Conservation (phyloP, 2,113 vertebrate species). For the Stercorarius parasiticus region DNA sequence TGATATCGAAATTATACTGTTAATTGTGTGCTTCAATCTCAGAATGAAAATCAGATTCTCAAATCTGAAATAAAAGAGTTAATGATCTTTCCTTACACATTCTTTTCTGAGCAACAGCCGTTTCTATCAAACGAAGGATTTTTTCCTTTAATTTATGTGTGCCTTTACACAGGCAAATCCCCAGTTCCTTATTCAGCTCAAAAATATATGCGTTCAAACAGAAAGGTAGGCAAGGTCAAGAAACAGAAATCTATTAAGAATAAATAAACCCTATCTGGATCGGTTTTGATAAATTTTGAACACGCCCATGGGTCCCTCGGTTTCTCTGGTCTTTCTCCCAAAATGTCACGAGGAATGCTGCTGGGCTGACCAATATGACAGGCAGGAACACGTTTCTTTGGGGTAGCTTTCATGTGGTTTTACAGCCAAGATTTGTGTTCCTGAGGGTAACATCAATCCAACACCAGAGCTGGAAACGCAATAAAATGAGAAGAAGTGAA, state of each 20-base stretch:
- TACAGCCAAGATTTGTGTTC: neutral
- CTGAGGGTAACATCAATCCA: neutral
- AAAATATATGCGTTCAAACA: neutral
- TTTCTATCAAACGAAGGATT: neutral
- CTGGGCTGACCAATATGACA: neutral
- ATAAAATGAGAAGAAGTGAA: neutral
- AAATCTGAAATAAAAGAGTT: neutral
- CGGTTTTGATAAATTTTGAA: neutral
- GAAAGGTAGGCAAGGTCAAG: neutral
- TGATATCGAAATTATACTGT: slow-evolving; percentile 41
- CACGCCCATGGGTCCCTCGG: neutral
- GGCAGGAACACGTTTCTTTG: neutral
- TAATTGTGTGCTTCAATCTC: slow-evolving; percentile 19
- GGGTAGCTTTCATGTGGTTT: neutral
- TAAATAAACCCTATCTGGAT: neutral
- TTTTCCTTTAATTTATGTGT: neutral
- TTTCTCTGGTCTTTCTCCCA: neutral
- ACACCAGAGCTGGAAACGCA: neutral
- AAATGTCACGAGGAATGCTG: neutral
- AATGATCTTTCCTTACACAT: neutral
- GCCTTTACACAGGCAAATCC: neutral
- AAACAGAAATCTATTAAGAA: neutral
- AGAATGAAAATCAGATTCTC: neutral
- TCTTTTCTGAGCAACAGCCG: neutral
- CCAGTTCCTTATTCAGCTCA: neutral